Base-by-base conservation (phyloP, 2,113 vertebrate species). In the Microtus montanus region DNA sequence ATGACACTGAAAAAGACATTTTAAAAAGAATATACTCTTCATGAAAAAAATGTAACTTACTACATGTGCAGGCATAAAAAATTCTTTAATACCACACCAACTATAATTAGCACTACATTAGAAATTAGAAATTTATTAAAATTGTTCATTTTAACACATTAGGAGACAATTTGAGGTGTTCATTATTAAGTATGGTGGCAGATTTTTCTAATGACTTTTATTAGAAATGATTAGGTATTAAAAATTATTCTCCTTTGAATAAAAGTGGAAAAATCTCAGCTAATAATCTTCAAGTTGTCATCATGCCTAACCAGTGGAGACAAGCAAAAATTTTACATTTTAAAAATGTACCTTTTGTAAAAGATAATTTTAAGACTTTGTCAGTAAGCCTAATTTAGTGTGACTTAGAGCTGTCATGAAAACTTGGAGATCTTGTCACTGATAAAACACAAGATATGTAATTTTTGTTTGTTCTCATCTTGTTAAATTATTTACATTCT, bases 391-490 rank as follows among this genome's bases (percentile, higher is more conserved):
- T 75, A 90, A 33, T 84, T 85, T 94, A 88, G 7, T 10, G 38
- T 38, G 73, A 35, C 12, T 66, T 1, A 85, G 28, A 80, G 1
- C 4, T 74, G 30, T 68, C 49, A 47, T 52, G 66, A 13, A 79
- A 33, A 44, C 82, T 93, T 66, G 52, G 4, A 44, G 68, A 78
- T 15, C 35, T 54, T 47, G 20, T 70, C 52, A 74, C 52, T 28
- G 70, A 88, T 2, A 44, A 66, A 91, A 87, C 28, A 2, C 8
- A 73, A 26, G 47, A 19, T 35, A 15, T 33, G 38, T 20, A 24
- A 38, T 73, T 89, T 96, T 92, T 30, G 92, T 63, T 9, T 47
- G 73, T 5, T 85, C 2, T 92, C 26, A 92, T 88, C 30, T 89
- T 84, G 0, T 28, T 93, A 6, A 84, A 75, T 66, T 54, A 80